Base-by-base conservation (phyloP, 92 coral and sea anemone species). In the Epizoanthus scotinus region DNA sequence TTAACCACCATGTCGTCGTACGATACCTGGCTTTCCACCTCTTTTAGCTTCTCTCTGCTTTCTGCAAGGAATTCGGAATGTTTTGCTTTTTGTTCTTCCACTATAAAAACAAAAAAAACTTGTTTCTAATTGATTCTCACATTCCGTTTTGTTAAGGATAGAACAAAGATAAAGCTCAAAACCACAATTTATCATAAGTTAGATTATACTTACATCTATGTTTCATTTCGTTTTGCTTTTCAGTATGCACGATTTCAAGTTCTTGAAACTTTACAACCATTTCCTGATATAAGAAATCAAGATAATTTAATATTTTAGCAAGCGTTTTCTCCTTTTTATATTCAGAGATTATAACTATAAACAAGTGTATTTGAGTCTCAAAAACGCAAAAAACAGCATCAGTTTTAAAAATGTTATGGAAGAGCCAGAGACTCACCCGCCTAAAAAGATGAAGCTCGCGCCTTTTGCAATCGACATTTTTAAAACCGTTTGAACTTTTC, bases 231-330 rank as follows among this genome's bases (percentile, higher is more conserved):
- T 88, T 86, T 82, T 87, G 75, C 66, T 86, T 95, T 56, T 91
- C 84, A 28, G 92, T 89, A 68, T 95, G 99, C 42, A 85, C 90
- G 79, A 95, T 95, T 79, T 95, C 87, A 81, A 95, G 85, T 59
- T 91, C 96, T 81, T 89, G 99, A 81, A 95, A 95, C 64, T 91
- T 93, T 53, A 89, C 91, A 1, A 95, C 95, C 91, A 95, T 70
- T 81, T 95, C 99, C 99, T 95, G 78, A 38, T 77, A 60, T 44
- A 21, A 36, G 42, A 28, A 63, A 68, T 13, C 21, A 73, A 63
- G 7, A 47, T 1, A 47, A 12, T 47, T 47, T 14, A 44, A 44
- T 44, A 44, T 44, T 44, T 44, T 14, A 44, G 0, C 50, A 47
- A 47, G 5, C 40, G 6, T 5, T 47, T 47, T 10, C 52, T 47